phyloP scores from a whole-genome alignment of 2,113 vertebrate species.

The Amia ocellicauda region DNA sequence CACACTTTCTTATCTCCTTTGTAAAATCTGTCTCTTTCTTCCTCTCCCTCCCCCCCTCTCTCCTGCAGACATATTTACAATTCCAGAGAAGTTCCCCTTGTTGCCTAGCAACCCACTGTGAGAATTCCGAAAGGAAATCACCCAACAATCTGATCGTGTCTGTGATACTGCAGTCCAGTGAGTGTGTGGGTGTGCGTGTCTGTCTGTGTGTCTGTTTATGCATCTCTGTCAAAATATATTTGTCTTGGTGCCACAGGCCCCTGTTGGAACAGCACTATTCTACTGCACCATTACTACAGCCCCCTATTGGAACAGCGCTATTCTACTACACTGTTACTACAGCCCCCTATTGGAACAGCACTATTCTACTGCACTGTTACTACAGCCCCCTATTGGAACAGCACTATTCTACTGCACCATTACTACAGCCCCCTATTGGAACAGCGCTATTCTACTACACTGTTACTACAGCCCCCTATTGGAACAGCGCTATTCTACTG shows the following conservation, averaged over 20 bases:
- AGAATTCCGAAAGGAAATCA: slow-evolving; percentile 41
- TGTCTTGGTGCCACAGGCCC: slow-evolving; percentile 1
- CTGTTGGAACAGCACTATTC: no score
- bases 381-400: background rate
- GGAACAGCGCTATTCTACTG: no score
- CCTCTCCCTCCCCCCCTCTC: slow-evolving; percentile 22
- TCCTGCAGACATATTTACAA: slow-evolving; percentile 38
- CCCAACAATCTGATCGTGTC: slow-evolving; percentile 41
- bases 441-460: background rate
- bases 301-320: background rate
- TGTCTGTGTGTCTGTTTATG: background rate
- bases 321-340: no score
- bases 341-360: no score
- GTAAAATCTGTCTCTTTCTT: no score
- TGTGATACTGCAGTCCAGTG: slow-evolving; percentile 36
- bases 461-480: no score
- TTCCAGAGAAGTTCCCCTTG: slow-evolving; percentile 46
- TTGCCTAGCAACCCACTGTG: slow-evolving; percentile 66
- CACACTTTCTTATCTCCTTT: no score
- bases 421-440: slow-evolving; percentile 2
- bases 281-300: slow-evolving; percentile 2
- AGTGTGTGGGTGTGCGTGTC: no score
- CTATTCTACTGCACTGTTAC: background rate
- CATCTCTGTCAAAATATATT: slow-evolving; percentile 10
- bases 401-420: slow-evolving; percentile 5